These are phyloP conservation scores for Scaptomyza flava DNA, from an alignment of 2,888 invertebrate genomes.

Conservation along the genomic window DNA sequence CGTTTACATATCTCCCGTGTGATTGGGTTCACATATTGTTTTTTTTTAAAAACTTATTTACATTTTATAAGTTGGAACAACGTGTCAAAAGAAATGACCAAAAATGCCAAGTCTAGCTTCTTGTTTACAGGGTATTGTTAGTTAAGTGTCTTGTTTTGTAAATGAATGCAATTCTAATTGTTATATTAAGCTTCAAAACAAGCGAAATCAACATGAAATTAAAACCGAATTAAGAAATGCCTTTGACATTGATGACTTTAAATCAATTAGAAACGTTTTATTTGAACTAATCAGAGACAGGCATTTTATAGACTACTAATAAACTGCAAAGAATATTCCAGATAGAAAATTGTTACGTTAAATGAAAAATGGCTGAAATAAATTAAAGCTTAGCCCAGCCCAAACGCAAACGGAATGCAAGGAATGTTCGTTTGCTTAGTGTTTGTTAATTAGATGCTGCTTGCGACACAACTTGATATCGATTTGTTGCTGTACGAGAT, in stretches of 20 bases:
- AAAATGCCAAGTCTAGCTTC: too few species aligned
- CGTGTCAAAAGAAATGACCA: too few species aligned
- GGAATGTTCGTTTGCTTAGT: neutral
- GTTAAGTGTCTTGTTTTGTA: neutral
- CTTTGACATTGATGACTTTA: conserved; percentile 7
- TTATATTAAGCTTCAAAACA: neutral
- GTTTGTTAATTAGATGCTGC: conserved; percentile 34
- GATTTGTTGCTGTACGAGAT: conserved; percentile 32
- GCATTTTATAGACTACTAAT: conserved; percentile 4
- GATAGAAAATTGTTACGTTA: neutral
- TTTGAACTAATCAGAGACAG: neutral
- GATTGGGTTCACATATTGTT: too few species aligned
- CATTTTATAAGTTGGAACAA: too few species aligned
- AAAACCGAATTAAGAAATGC: conserved; percentile 4
- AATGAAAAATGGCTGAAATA: neutral
- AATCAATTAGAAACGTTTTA: conserved; percentile 10
- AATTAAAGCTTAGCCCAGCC: neutral
- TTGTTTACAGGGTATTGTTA: neutral
- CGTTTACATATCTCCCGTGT: too few species aligned
- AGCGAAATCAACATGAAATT: neutral
- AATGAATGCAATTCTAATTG: neutral
- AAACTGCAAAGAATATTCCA: neutral
- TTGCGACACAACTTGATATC: conserved; percentile 40
- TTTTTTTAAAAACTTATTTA: too few species aligned
- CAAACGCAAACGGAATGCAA: neutral